These are phyloP conservation scores for Lithophane ornitopus DNA, from an alignment of 2,888 invertebrate genomes.

Conservation along the genomic window DNA sequence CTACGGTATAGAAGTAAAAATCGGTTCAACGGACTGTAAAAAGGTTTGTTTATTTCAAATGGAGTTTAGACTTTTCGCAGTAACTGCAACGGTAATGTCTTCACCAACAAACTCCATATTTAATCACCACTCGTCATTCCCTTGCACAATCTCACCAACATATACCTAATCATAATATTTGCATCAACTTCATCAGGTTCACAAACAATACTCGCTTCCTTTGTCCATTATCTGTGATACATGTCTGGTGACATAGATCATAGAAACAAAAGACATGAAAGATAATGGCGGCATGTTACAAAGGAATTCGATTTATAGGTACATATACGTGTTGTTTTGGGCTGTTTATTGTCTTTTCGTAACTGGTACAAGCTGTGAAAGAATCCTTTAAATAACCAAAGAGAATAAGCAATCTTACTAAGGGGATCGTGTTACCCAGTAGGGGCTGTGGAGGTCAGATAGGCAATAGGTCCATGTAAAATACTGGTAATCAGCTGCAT, in stretches of 20 bases:
- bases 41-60: no score
- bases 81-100: neutral
- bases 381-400: neutral
- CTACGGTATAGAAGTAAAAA: no score
- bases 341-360: neutral
- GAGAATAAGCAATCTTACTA: neutral
- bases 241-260: constrained; percentile 17
- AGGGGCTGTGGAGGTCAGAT: neutral
- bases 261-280: constrained; percentile 36
- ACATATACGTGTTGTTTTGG: neutral
- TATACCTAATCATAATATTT: constrained; percentile 33
- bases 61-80: neutral
- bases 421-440: neutral
- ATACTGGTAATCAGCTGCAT: neutral
- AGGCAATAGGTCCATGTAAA: neutral
- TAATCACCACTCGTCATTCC: neutral
- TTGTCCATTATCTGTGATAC: constrained; percentile 44
- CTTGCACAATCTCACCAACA: neutral
- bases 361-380: neutral
- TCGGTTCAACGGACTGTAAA: no score
- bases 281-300: neutral
- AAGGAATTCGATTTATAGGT: neutral
- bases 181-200: constrained; percentile 40
- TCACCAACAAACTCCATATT: neutral
- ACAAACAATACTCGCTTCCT: constrained; percentile 48